Evolutionary conservation across 2,113 vertebrate species (phyloP).

Genomic region (Rynchops niger): DNA sequence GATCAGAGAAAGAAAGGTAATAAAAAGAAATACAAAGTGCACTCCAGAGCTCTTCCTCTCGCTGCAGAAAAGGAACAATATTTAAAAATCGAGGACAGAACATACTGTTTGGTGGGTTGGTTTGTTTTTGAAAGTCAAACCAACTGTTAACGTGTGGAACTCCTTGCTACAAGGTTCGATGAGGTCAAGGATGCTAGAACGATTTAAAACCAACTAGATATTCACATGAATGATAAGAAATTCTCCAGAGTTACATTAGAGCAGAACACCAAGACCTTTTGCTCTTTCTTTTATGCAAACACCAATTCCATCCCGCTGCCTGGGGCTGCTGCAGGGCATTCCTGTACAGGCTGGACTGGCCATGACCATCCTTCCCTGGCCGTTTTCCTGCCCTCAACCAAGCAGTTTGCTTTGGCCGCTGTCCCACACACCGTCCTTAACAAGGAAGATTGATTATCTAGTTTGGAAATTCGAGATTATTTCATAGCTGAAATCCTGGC

Average conservation of each 20-base stretch:
- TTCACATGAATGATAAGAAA: neutral
- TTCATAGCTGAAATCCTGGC: neutral
- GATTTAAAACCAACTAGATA: neutral
- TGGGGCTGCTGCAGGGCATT: neutral
- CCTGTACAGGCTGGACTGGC: neutral
- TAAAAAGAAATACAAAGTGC: neutral
- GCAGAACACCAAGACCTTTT: neutral
- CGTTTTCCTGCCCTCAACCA: rapidly evolving
- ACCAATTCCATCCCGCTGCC: neutral
- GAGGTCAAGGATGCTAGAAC: neutral
- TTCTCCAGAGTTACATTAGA: neutral
- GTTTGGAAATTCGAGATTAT: neutral
- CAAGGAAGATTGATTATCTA: neutral
- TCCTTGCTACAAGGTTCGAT: neutral
- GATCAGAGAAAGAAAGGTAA: neutral
- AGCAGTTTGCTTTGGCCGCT: neutral
- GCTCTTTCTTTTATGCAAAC: neutral
- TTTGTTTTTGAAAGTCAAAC: neutral
- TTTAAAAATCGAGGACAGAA: neutral
- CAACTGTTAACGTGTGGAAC: neutral
- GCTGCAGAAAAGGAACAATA: rapidly evolving
- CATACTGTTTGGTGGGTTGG: neutral
- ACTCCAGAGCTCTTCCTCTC: neutral
- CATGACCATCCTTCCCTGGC: neutral
- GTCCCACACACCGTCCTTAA: rapidly evolving